Base-by-base conservation (phyloP, 1,140 invertebrate genomes). In the Drosophila tristis region DNA sequence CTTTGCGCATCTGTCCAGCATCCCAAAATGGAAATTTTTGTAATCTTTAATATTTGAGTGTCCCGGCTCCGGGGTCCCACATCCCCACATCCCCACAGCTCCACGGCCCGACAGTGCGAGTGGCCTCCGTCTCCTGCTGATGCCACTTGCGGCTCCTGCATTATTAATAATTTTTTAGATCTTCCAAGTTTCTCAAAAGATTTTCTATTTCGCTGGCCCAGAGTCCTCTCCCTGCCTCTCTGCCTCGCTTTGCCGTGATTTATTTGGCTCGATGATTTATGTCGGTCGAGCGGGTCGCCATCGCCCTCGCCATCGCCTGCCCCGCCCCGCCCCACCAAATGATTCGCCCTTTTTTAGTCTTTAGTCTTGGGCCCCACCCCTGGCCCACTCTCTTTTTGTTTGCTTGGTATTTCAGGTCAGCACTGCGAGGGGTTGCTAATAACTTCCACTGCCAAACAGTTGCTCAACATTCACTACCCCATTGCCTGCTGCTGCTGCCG, bases 231-330 rank as follows among this genome's bases (percentile, higher is more conserved):
- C n/a, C 6, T 16, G 16, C 35, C 53, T 16, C 8, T 16, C 15
- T 31, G 29, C 58, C 58, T 50, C 51, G 58, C 50, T 64, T 77
- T 44, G 45, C 74, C 48, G 82, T 86, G 81, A 86, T 86, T 86
- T 86, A 86, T 86, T 86, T 86, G 75, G 60, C 74, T 54, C 58
- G 59, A 86, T 86, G 82, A 86, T 86, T 86, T 86, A 87, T 86
- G 74, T 61, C 61, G 67, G 75, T 58, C 65, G 55, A 43, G 74
- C 66, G 58, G 48, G 45, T 45, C 31, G 51, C 54, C 16, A 43
- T 53, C 55, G 47, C 43, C 51, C 44, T 48, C 45, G 9, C 2
- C 13, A 5, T n/a, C 16, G 23, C 8, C 43, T 47, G 45, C 47
- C 11, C 42, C 11, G 57, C 48, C 39, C 35, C n/a, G 15, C 35